Evolutionary conservation across 1,140 invertebrate species (phyloP), one percentile per base, ranked within the genome.

Genomic region (Oryctes rhinoceros): DNA sequence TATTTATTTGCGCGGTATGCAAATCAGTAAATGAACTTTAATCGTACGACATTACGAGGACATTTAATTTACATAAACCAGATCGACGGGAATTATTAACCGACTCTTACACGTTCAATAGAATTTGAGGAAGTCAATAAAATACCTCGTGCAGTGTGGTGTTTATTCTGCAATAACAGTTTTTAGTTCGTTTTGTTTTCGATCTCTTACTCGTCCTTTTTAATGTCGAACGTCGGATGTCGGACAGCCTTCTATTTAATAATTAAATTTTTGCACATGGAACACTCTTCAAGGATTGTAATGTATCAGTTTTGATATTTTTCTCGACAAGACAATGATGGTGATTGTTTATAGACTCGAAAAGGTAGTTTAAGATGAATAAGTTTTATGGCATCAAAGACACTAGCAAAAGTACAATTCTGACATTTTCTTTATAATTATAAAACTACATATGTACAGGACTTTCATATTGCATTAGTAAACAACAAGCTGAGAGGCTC

Each of bases 21-120:
- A 71, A 71, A 71, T 71, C 24, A 71, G 18, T 71, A 71, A 71
- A 71, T 71, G 65, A 71, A 71, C 65, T 71, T 71, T 30, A 71
- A 30, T 71, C 6, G 65, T 71, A 71, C 53, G 20, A 62, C 53
- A 62, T 62, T 71, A 71, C 65, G 20, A 71, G 7, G 11, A 71
- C 65, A 71, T 71, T 71, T 71, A 71, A 71, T 71, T 71, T 71
- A 71, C 65, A 71, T 71, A 71, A 71, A 71, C 65, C 65, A 30
- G 65, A 71, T 71, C 24, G 65, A 30, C 24, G 13, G 65, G 24
- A 71, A 24, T 71, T 71, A 71, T 35, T 71, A 35, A 9, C 13
- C 4, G 18, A 10, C 18, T 71, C 65, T 71, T 71, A 71, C 20
- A 35, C 24, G 65, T 71, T 37, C 65, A 24, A 37, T 35, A 30